Percentiles rank a stretch among this genome's conserved stretches.
Conservation (phyloP, 2,888 invertebrate species). For the Cancer borealis region DNA sequence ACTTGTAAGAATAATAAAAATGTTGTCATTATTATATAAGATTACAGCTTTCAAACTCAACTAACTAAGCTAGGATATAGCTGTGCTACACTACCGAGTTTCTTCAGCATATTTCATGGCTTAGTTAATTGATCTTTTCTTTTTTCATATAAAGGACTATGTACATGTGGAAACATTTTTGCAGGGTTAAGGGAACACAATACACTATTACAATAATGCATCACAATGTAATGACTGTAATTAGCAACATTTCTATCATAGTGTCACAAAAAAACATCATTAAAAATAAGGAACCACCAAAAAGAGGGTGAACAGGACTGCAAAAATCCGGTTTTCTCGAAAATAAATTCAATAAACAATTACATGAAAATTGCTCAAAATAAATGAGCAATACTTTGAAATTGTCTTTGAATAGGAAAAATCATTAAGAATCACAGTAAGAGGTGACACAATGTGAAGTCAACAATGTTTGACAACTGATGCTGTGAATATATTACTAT, state of each 20-base stretch:
- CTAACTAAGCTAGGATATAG: neutral
- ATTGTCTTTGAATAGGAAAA: too few relatives aligned
- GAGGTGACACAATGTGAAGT: too few relatives aligned
- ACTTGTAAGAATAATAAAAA: neutral
- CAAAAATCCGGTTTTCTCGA: neutral
- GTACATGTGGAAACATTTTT: neutral
- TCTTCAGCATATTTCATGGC: neutral
- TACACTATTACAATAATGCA: neutral
- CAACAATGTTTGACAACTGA: neutral
- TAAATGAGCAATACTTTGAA: too few relatives aligned
- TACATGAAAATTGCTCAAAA: too few relatives aligned
- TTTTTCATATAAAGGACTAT: neutral
- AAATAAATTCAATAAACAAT: too few relatives aligned
- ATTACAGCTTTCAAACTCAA: neutral
- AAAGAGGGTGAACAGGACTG: neutral
- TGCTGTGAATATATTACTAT: neutral
- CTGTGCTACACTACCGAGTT: neutral
- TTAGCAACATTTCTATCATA: neutral
- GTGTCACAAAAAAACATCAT: neutral
- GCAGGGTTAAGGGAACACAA: neutral
- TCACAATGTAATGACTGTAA: neutral
- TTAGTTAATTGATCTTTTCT: neutral
- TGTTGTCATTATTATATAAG: neutral
- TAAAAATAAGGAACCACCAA: neutral
- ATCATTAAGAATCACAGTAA: too few relatives aligned